Evolutionary conservation across 2,888 invertebrate species (phyloP).

Genomic region (Microctonus brassicae): DNA sequence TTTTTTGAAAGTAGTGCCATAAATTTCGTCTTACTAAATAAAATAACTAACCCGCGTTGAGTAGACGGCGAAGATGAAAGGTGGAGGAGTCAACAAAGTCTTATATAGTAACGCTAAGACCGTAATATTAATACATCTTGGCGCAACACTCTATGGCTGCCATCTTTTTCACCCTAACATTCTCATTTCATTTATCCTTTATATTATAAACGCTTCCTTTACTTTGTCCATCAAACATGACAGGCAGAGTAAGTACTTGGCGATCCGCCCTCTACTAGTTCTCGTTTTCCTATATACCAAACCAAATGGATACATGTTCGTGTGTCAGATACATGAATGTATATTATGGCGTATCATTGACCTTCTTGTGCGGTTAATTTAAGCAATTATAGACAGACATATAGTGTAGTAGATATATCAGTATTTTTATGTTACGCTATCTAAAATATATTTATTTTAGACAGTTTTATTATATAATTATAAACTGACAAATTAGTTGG

Average conservation of each 20-base stretch:
- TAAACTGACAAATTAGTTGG: too few species aligned
- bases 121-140: constrained; percentile 43
- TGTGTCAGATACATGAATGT: too few species aligned
- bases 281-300: not conserved
- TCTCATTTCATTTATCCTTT: not conserved
- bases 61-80: constrained; percentile 43
- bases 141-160: constrained; percentile 31
- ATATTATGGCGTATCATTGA: not conserved
- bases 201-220: not conserved
- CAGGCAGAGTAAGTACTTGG: not conserved
- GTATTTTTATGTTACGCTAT: too few species aligned
- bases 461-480: too few species aligned
- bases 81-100: constrained; percentile 27
- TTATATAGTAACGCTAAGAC: constrained; percentile 7
- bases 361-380: constrained; percentile 30
- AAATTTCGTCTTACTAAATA: not conserved
- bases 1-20: not conserved
- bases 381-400: not conserved
- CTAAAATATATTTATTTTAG: too few species aligned
- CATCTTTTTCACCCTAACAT: constrained; percentile 7
- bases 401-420: not conserved
- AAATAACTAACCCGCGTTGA: constrained; percentile 31
- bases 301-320: constrained; percentile 12
- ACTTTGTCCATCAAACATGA: not conserved
- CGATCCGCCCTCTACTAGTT: not conserved